These are phyloP conservation scores for Stegophylla sp. DNA, from an alignment of 2,888 invertebrate species.

Conservation along the genomic window DNA sequence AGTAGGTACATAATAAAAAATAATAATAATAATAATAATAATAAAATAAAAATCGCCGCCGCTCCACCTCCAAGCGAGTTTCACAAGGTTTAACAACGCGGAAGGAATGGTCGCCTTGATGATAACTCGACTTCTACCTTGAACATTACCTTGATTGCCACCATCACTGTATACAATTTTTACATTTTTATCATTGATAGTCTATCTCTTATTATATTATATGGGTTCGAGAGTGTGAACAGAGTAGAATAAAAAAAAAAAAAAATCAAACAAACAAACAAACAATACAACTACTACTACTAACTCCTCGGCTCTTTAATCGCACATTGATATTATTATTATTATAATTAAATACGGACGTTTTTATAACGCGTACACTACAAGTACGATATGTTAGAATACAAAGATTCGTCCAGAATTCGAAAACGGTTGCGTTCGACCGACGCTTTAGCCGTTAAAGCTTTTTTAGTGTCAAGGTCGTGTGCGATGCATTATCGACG, in stretches of 20 bases:
- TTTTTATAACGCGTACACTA: neutral
- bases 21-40: too few species aligned
- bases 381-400: neutral
- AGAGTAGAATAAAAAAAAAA: too few species aligned
- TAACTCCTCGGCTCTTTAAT: neutral
- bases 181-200: conserved; percentile 53
- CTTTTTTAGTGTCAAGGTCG: conserved; percentile 58
- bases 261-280: too few species aligned
- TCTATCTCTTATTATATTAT: conserved; percentile 36
- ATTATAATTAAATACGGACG: neutral
- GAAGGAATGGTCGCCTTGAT: conserved; percentile 59
- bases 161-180: conserved; percentile 39
- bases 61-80: conserved; percentile 54
- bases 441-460: neutral
- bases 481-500: conserved; percentile 7
- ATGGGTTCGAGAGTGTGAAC: conserved; percentile 28
- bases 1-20: conserved; percentile 19
- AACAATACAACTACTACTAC: neutral
- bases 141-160: conserved; percentile 58
- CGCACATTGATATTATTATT: neutral
- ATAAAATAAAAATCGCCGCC: conserved; percentile 21
- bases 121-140: conserved; percentile 54
- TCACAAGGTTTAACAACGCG: conserved; percentile 59
- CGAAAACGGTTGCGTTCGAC: neutral
- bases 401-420: conserved; percentile 9